Base-by-base conservation (phyloP, 2,888 invertebrate species). In the Xylota sylvarum region DNA sequence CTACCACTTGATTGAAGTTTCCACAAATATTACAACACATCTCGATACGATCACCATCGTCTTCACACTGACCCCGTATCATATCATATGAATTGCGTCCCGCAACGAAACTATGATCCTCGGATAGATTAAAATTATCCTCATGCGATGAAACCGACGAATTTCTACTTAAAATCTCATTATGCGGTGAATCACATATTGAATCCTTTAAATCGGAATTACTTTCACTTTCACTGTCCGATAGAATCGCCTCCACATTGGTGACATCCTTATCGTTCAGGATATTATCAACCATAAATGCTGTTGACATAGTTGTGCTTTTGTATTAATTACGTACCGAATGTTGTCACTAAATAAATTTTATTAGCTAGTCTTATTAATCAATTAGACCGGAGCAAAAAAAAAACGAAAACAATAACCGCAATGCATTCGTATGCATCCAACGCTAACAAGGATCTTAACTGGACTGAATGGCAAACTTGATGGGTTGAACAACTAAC, bases 211-310 rank as follows among this genome's bases (percentile, higher is more conserved):
- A 88, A 88, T 90, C 89, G 5, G 89, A 89, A 72, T 88, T 89
- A 55, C 89, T 80, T 79, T 89, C 89, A 58, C 89, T 89, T 83
- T 89, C 88, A 82, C 86, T 86, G 50, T 85, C 90, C 69, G 89
- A 89, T 27, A 89, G 86, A 65, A 89, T 88, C 37, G 89, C 88
- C 52, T 88, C 89, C 35, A 86, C 85, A 77, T 88, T 88, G 67
- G 62, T 55, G 40, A 88, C 89, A 60, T 90, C 90, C 88, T 91
- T 92, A 74, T 90, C 91, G 89, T 91, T 91, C 81, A 92, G 89
- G 88, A 92, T 90, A 87, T 92, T 92, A 89, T 92, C 92, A 88
- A 92, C 91, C 86, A 92, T 89, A 81, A 92, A 92, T 48, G 92
- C 91, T 80, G 92, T 92, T 89, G 92, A 92, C 92, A 92, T 92